Evolutionary conservation across 2,888 invertebrate genomes (phyloP), one percentile per base, ranked within the genome.

Genomic region (Cephus pygmeus): DNA sequence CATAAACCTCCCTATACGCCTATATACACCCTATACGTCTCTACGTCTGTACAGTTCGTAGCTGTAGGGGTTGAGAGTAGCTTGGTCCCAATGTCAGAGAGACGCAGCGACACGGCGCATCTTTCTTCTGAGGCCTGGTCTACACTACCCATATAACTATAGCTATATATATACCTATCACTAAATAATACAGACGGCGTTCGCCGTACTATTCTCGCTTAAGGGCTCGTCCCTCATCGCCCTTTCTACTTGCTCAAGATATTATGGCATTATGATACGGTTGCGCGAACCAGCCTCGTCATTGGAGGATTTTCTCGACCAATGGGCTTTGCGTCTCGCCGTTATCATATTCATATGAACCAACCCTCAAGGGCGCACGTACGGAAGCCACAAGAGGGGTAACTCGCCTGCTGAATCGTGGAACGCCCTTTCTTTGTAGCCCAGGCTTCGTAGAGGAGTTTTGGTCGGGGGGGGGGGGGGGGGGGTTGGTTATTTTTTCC

Each of bases 231-330:
- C 56, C 56, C 56, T 56, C 56, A 56, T 56, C 56, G 56, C 56
- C 56, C 56, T 56, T 23, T 56, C 56, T 23, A 56, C 56, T 56
- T 23, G 56, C 56, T 56, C 15, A 56, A 56, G 56, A 56, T 56
- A 56, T 56, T 56, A 56, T 56, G 23, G 56, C 56, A 56, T 56
- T 56, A 56, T 56, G 56, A 56, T 56, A 56, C 56, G 56, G 23
- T 56, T 56, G 56, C 56, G 56, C 56, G 56, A 23, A 2, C 15
- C 56, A 56, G 56, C 56, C 6, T 9, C 56, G 23, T 56, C 56
- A 91, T 91, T 91, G 91, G 91, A 84, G 83, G 84, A 84, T 80
- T 77, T 82, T 36, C 75, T 78, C 85, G 79, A 83, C 90, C 90
- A 90, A 90, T 90, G 79, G 80, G 82, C 76, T 30, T 33, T n/a